These are phyloP conservation scores for Pygmarrhopalites habei DNA, from an alignment of 1,140 invertebrate genomes.

Conservation along the genomic window DNA sequence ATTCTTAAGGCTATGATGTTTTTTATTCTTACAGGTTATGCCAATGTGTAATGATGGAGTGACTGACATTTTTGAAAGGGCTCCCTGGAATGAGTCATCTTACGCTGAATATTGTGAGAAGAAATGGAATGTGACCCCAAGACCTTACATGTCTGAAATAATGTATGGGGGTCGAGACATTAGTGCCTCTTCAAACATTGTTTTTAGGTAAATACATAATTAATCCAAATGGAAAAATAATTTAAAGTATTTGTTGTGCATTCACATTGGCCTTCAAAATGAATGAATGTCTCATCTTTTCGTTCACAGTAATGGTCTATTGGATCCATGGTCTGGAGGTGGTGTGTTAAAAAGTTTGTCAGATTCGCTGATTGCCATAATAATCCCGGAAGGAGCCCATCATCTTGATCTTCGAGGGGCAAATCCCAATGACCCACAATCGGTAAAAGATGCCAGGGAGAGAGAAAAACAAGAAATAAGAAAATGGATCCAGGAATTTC, in stretches of 20 bases:
- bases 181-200: slow-evolving; percentile 65
- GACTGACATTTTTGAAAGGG: slow-evolving; percentile 75
- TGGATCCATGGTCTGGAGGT: slow-evolving; percentile 90
- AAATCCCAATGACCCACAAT: slow-evolving; percentile 61
- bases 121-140: slow-evolving; percentile 60
- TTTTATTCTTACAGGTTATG: slow-evolving; percentile 71
- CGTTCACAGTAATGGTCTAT: slow-evolving; percentile 67
- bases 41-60: slow-evolving; percentile 72
- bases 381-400: slow-evolving; percentile 84
- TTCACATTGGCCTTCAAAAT: background rate
- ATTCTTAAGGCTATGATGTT: background rate
- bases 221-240: background rate
- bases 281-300: background rate
- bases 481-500: slow-evolving; percentile 54
- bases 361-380: slow-evolving; percentile 58
- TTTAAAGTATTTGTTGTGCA: background rate
- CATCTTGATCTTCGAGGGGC: slow-evolving; percentile 77
- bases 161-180: slow-evolving; percentile 75
- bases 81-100: slow-evolving; percentile 63
- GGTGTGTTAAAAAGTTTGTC: slow-evolving; percentile 71
- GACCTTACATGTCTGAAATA: slow-evolving; percentile 57
- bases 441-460: slow-evolving; percentile 60
- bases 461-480: slow-evolving; percentile 59
- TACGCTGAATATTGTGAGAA: slow-evolving; percentile 60
- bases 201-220: slow-evolving; percentile 57